These are phyloP conservation scores for Paralvinella palmiformis DNA, from an alignment of 1,140 invertebrate genomes.

Conservation along the genomic window DNA sequence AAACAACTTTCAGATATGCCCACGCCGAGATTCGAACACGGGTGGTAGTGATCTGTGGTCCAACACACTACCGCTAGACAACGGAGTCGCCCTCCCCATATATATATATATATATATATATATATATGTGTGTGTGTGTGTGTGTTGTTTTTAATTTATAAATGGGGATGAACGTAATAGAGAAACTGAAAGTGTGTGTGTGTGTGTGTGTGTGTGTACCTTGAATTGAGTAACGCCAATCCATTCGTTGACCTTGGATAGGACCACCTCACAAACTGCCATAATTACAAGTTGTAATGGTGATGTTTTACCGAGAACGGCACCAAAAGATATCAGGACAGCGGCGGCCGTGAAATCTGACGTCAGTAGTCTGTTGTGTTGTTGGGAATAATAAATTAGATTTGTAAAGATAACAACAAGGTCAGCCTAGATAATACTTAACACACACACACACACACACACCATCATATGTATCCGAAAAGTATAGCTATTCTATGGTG, in stretches of 20 bases:
- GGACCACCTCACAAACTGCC: constrained; percentile 69
- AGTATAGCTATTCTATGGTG: too few species aligned
- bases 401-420: too few species aligned
- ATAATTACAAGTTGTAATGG: constrained; percentile 77
- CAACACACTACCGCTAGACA: neutral
- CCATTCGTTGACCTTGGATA: constrained; percentile 74
- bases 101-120: neutral
- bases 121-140: neutral
- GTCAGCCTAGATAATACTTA: too few species aligned
- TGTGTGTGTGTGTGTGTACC: constrained; percentile 53
- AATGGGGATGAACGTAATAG: neutral
- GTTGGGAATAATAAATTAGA: too few species aligned
- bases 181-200: neutral
- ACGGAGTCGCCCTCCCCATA: neutral
- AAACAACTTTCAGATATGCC: too few species aligned
- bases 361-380: constrained; percentile 70
- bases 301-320: constrained; percentile 76
- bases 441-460: too few species aligned
- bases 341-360: constrained; percentile 83
- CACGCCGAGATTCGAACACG: too few species aligned
- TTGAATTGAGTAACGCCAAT: constrained; percentile 67
- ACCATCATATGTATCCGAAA: too few species aligned
- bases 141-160: neutral
- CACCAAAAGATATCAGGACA: constrained; percentile 88
- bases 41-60: neutral